These are phyloP conservation scores for Coranthus polyacanthus DNA, from an alignment of 2,797 vertebrate species.

Conservation along the genomic window DNA sequence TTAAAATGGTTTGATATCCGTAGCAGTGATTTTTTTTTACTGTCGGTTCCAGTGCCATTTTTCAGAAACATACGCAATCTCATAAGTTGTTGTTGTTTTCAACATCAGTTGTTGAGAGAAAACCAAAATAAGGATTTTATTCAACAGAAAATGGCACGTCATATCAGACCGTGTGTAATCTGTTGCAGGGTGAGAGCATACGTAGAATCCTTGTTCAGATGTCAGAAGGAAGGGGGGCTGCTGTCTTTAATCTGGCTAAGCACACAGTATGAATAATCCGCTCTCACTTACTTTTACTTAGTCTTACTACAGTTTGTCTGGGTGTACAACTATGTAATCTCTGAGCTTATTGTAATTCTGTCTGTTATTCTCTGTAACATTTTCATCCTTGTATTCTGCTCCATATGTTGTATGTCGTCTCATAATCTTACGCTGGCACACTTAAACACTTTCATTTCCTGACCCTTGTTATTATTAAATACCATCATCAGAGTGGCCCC, in stretches of 20 bases:
- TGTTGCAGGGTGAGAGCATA: slow-evolving; percentile 41
- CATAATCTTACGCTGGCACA: too few relatives aligned
- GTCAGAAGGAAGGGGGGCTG: slow-evolving; percentile 32
- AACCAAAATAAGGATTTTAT: not conserved
- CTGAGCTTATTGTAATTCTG: slow-evolving; percentile 69
- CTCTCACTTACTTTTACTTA: slow-evolving; percentile 48
- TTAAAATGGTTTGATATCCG: too few relatives aligned
- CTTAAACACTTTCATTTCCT: not conserved
- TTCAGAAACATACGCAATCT: not conserved
- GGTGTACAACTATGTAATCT: slow-evolving; percentile 61
- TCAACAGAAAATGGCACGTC: slow-evolving; percentile 9
- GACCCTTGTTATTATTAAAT: not conserved
- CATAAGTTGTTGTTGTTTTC: not conserved
- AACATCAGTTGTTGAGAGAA: not conserved
- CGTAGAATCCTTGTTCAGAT: slow-evolving; percentile 48
- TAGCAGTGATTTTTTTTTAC: too few relatives aligned
- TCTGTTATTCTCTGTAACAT: slow-evolving; percentile 21
- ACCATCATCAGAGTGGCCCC: too few relatives aligned
- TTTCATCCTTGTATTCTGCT: slow-evolving; percentile 20
- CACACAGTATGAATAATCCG: slow-evolving; percentile 68
- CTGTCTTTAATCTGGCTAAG: slow-evolving; percentile 74
- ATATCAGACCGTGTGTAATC: slow-evolving; percentile 16
- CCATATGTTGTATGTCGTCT: not conserved
- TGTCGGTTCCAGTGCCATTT: not conserved
- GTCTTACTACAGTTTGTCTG: slow-evolving; percentile 52